Conservation (phyloP, 2,888 invertebrate genomes). For the Apodemia zela region DNA sequence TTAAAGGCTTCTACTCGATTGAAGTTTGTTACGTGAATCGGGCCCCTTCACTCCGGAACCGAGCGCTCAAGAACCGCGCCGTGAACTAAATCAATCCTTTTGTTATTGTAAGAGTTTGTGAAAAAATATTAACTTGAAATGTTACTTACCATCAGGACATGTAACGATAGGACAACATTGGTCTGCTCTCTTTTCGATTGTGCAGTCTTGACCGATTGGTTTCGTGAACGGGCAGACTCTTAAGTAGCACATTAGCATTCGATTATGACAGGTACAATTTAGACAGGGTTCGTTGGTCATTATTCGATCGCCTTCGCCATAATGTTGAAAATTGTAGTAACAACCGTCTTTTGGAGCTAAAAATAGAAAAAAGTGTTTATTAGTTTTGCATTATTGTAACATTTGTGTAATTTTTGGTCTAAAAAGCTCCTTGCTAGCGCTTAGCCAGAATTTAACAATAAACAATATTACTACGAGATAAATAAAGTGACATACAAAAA, state of each 20-base stretch:
- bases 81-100: too few relatives aligned
- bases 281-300: conserved; percentile 97
- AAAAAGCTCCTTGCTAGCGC: too few relatives aligned
- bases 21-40: too few relatives aligned
- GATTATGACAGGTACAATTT: conserved; percentile 96
- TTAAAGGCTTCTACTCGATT: too few relatives aligned
- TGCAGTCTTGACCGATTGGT: conserved; percentile 95
- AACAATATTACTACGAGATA: too few relatives aligned
- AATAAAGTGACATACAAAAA: too few relatives aligned
- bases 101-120: too few relatives aligned
- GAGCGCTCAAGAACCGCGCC: too few relatives aligned
- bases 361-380: conserved; percentile 32
- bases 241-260: conserved; percentile 97
- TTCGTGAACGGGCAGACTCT: conserved; percentile 96
- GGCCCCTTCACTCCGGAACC: too few relatives aligned
- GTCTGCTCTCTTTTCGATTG: conserved; percentile 92
- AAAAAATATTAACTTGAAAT: not conserved
- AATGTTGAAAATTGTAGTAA: conserved; percentile 96
- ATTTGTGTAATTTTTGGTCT: not conserved
- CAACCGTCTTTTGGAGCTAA: conserved; percentile 85
- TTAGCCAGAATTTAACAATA: too few relatives aligned
- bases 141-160: conserved; percentile 90
- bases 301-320: conserved; percentile 95
- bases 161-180: conserved; percentile 96
- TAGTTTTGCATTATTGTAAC: not conserved